Base-by-base conservation (phyloP, 2,797 vertebrate species). In the Silurus lanzhouensis region DNA sequence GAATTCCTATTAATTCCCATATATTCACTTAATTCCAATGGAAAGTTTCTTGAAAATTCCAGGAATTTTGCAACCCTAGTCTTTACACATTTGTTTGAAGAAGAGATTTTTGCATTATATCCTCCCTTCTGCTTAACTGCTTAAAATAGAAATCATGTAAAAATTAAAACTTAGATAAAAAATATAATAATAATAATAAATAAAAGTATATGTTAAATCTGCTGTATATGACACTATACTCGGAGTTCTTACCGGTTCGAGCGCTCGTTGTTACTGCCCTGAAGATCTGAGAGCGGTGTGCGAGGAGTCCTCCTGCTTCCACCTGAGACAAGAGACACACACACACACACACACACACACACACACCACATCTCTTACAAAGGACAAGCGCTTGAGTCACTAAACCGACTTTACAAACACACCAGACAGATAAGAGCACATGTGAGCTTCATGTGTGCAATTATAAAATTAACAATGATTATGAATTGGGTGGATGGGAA, bases 251-350 rank as follows among this genome's bases (percentile, higher is more conserved):
- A 99, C 98, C 97, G 90, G 67, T 96, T 95, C 0, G 93, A 93
- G 82, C 93, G 96, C 88, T 98, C 96, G 44, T 96, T 96, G 90
- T 98, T 99, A 92, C 94, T 96, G 81, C 97, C 97, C 88, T 99
- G 98, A 46, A 98, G 96, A 92, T 98, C 97, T 0, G 98, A 99
- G 84, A 98, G 96, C 0, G 97, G 97, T 0, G 95, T 95, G n/a
- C 97, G 95, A 0, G 97, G 97, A 92, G 91, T 97, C 92, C 95
- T 98, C 64, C 80, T 58, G 79, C 78, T 89, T 79, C 84, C 86
- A 89, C 88, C 88, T 89, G 82, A 76, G 46, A 87, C 38, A 86
- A n/a, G 84, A 66, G 13, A 77, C 3, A 67, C 55, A 52, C 78
- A 61, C 25, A 66, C 20, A 77, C 3, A 67, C 55, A 77, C 3